Evolutionary conservation across 1,140 invertebrate species (phyloP).

Genomic region (Nymphalis io): DNA sequence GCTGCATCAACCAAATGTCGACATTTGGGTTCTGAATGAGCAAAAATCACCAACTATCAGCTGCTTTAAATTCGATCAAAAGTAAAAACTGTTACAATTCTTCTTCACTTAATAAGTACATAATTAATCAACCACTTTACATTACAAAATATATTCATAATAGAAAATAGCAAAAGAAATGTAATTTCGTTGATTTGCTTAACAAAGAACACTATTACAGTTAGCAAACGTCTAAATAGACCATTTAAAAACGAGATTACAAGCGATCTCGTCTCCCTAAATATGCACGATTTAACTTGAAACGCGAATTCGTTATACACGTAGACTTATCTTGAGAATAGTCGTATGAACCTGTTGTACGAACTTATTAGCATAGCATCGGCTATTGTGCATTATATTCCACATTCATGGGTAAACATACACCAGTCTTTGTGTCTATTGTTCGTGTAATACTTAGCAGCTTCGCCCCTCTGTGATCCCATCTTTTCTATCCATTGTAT

Average conservation of each 20-base stretch:
- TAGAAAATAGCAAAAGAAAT: constrained; percentile 38
- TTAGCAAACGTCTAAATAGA: constrained; percentile 68
- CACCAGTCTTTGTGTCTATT: constrained; percentile 74
- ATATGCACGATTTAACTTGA: constrained; percentile 75
- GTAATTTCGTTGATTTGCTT: constrained; percentile 70
- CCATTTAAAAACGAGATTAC: constrained; percentile 67
- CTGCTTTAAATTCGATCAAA: background rate
- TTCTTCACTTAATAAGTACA: background rate
- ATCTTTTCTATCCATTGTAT: constrained; percentile 65
- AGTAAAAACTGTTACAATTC: background rate
- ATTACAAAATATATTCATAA: constrained; percentile 24
- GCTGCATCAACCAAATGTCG: constrained; percentile 68
- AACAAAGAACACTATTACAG: constrained; percentile 63
- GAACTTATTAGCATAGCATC: constrained; percentile 70
- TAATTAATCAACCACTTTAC: constrained; percentile 23
- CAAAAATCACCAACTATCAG: constrained; percentile 3
- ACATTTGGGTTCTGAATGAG: constrained; percentile 20
- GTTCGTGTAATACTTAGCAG: constrained; percentile 76
- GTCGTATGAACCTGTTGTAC: constrained; percentile 71
- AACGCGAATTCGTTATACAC: constrained; percentile 79
- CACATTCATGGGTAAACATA: constrained; percentile 78
- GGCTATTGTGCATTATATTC: constrained; percentile 70
- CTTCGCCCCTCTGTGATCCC: constrained; percentile 71
- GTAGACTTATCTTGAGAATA: constrained; percentile 75
- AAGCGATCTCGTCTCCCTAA: constrained; percentile 50